These are phyloP conservation scores for Pachliopta kotzebuea DNA, from an alignment of 2,888 invertebrate species.

Conservation along the genomic window DNA sequence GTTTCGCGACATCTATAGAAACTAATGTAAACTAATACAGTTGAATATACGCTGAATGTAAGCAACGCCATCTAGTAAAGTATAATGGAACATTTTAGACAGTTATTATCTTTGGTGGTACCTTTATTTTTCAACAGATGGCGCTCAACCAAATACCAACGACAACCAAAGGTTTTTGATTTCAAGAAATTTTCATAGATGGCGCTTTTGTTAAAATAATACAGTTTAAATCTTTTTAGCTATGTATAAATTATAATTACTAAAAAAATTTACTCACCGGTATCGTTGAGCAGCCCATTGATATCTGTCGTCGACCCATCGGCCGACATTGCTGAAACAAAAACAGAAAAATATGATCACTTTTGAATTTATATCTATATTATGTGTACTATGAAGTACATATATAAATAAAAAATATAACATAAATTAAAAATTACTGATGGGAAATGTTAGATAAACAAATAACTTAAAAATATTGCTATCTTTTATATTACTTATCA, in stretches of 20 bases:
- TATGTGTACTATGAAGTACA: neutral
- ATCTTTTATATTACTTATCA: no score
- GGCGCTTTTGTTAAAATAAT: conserved; percentile 6
- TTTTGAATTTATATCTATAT: neutral
- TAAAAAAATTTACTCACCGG: conserved; percentile 67
- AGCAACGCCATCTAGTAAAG: neutral
- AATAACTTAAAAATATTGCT: no score
- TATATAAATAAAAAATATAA: no score
- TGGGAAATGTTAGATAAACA: no score
- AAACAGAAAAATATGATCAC: conserved; percentile 33
- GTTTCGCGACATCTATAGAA: neutral
- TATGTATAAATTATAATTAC: no score
- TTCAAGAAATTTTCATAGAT: conserved; percentile 8
- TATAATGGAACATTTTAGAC: neutral
- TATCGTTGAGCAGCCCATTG: conserved; percentile 82
- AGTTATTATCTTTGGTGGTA: neutral
- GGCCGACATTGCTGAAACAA: conserved; percentile 83
- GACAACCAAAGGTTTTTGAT: neutral
- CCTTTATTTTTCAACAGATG: neutral
- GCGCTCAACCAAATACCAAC: neutral
- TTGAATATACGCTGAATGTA: no score
- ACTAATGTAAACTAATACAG: neutral
- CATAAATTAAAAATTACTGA: no score
- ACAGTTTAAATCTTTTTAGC: no score
- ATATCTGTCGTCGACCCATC: conserved; percentile 83